Conservation (phyloP, 2,113 vertebrate genomes). For the Rhadina sibilatrix region DNA sequence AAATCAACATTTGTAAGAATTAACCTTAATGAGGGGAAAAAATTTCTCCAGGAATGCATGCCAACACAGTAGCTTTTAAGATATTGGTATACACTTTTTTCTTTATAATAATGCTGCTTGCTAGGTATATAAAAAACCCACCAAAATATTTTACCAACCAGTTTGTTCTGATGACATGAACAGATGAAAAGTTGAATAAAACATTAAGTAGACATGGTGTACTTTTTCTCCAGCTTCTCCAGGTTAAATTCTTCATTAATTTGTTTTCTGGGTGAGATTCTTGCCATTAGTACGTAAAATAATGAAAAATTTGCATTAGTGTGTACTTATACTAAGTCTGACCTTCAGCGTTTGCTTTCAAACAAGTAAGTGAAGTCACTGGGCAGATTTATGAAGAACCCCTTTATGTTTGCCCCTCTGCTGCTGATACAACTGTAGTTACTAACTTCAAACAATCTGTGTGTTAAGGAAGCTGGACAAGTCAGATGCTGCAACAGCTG, state of each 20-base stretch:
- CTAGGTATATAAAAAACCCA: accelerated
- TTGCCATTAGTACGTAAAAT: not conserved
- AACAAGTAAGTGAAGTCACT: not conserved
- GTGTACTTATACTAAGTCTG: not conserved
- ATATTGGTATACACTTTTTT: not conserved
- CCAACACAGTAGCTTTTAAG: not conserved
- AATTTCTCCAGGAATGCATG: not conserved
- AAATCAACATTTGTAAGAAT: not conserved
- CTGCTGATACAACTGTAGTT: not conserved
- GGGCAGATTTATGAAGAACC: not conserved
- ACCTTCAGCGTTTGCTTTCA: not conserved
- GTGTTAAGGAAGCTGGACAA: not conserved
- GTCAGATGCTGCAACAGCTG: not conserved
- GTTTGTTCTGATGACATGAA: not conserved
- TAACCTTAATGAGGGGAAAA: not conserved
- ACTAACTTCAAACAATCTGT: not conserved
- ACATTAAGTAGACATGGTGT: accelerated
- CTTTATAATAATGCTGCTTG: not conserved
- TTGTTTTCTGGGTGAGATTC: not conserved
- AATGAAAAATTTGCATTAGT: not conserved
- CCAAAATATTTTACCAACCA: not conserved
- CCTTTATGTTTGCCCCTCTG: not conserved
- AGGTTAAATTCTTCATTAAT: not conserved
- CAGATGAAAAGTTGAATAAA: not conserved
- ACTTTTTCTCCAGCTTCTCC: not conserved